Percentiles rank a stretch among this genome's conserved stretches.
phyloP scores from a whole-genome alignment of 2,113 vertebrate genomes.

The Lipophrys pholis region DNA sequence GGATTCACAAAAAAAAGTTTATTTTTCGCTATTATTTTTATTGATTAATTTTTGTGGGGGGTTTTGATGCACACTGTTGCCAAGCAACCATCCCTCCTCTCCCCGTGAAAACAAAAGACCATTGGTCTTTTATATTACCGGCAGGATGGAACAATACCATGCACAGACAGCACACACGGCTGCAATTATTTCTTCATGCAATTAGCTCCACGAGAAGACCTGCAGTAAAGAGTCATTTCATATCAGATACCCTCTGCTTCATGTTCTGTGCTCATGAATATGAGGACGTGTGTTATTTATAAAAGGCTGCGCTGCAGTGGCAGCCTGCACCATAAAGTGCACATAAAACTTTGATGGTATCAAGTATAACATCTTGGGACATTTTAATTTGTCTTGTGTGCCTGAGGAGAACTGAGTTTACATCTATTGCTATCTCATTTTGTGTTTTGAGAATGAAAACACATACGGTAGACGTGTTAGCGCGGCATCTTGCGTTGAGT shows the following conservation, averaged over 20 bases:
- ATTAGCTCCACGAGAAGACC: conserved; percentile 16
- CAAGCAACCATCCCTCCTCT: conserved; percentile 33
- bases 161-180: conserved; percentile 13
- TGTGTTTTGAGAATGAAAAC: no score
- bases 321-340: background rate
- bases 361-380: background rate
- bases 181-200: conserved; percentile 31
- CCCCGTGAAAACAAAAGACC: conserved; percentile 31
- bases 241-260: background rate
- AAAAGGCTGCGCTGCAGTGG: background rate
- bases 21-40: conserved; percentile 13
- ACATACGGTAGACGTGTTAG: no score
- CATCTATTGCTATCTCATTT: no score
- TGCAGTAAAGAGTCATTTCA: conserved; percentile 11
- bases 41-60: background rate
- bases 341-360: background rate
- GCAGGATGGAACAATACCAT: conserved; percentile 23
- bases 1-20: no score
- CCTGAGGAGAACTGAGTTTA: background rate
- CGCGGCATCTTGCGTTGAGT: background rate
- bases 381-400: background rate
- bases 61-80: conserved; percentile 20
- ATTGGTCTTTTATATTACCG: conserved; percentile 13
- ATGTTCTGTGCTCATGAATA: background rate
- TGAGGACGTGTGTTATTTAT: background rate